Conservation (phyloP, 2,888 invertebrate genomes). For the Dromius quadrimaculatus region DNA sequence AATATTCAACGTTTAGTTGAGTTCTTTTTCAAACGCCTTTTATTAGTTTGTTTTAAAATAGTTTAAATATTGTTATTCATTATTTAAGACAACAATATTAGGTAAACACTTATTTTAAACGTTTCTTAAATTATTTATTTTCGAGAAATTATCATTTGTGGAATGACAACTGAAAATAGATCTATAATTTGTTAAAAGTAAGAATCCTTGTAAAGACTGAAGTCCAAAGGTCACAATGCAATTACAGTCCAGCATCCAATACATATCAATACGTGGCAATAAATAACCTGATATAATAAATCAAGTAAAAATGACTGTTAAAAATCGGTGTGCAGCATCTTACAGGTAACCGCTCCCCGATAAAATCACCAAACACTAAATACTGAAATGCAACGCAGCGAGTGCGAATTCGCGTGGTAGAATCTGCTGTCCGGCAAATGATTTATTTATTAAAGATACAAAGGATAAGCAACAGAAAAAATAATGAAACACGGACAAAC, state of each 20-base stretch:
- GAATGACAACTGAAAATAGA: not conserved
- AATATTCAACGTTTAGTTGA: too few relatives aligned
- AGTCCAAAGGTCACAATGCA: too few relatives aligned
- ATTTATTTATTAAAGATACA: constrained; percentile 51
- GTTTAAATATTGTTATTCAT: too few relatives aligned
- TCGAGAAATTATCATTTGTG: not conserved
- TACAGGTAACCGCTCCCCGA: not conserved
- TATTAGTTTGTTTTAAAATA: too few relatives aligned
- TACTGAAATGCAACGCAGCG: not conserved
- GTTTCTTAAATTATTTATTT: too few relatives aligned
- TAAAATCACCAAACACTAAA: constrained; percentile 10
- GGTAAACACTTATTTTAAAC: too few relatives aligned
- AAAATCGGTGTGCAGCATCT: not conserved
- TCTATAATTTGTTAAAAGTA: not conserved
- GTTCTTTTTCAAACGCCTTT: too few relatives aligned
- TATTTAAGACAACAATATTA: too few relatives aligned
- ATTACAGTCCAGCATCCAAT: too few relatives aligned
- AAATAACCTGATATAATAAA: not conserved
- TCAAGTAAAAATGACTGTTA: constrained; percentile 1
- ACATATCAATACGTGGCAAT: not conserved
- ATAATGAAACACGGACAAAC: constrained; percentile 43
- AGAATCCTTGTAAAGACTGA: not conserved
- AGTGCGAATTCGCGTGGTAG: not conserved
- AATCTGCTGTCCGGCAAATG: constrained; percentile 22
- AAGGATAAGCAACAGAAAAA: constrained; percentile 48